phyloP scores from a whole-genome alignment of 2,113 vertebrate genomes.

The Neofelis nebulosa region DNA sequence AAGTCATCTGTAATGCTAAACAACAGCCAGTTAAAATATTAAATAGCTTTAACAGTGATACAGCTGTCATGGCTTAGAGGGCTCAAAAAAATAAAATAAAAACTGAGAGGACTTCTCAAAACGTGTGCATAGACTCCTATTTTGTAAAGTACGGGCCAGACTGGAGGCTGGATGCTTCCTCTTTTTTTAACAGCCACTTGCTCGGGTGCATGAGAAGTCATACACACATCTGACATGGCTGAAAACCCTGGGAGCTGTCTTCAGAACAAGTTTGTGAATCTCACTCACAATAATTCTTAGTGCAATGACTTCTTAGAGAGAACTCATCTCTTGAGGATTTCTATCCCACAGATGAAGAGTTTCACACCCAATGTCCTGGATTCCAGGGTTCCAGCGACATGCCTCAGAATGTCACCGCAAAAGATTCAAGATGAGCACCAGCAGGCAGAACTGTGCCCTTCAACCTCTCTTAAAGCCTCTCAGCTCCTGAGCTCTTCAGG shows the following conservation, averaged over 20 bases:
- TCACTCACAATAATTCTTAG: background rate
- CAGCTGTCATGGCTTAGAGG: slow-evolving; percentile 46
- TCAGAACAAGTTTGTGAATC: background rate
- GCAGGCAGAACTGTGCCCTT: background rate
- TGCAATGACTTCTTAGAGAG: background rate
- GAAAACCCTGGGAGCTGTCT: background rate
- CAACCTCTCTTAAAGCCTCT: background rate
- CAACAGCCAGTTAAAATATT: slow-evolving; percentile 29
- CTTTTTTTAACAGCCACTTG: background rate
- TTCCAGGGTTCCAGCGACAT: background rate
- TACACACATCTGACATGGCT: background rate
- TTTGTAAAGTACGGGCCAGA: background rate
- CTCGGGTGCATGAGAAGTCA: background rate
- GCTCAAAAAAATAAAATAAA: background rate
- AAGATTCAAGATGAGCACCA: background rate
- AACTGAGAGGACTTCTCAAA: background rate
- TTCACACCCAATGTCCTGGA: background rate
- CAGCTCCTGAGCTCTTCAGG: background rate
- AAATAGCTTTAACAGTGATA: slow-evolving; percentile 52
- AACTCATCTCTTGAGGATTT: background rate
- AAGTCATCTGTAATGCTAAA: slow-evolving; percentile 61
- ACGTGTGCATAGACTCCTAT: background rate
- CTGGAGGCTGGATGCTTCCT: background rate
- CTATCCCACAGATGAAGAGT: background rate
- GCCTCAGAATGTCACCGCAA: background rate